Evolutionary conservation across 2,797 vertebrate genomes (phyloP).

Genomic region (Ambastaia sidthimunki): DNA sequence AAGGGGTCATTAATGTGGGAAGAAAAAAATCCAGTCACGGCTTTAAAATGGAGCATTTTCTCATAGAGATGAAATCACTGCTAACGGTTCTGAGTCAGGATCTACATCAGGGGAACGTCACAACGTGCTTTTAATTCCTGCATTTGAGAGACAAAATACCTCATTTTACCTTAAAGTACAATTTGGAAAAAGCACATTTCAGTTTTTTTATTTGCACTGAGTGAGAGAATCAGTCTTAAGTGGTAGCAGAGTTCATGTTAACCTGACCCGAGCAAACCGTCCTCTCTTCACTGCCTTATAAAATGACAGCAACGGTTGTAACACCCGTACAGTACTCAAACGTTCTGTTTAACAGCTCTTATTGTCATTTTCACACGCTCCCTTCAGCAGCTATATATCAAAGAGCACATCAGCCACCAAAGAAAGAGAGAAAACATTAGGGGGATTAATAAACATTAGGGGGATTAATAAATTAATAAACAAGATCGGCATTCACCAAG

Average conservation of each 20-base stretch:
- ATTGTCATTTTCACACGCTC: conserved; percentile 45
- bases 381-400: conserved; percentile 61
- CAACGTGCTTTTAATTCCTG: conserved; percentile 5
- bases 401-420: conserved; percentile 47
- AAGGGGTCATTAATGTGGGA: conserved; percentile 79
- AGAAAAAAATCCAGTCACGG: conserved; percentile 74
- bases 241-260: conserved; percentile 17
- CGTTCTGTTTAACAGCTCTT: conserved; percentile 48
- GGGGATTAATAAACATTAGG: conserved; percentile 61
- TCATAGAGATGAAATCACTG: conserved; percentile 74
- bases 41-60: conserved; percentile 73
- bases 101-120: conserved; percentile 56
- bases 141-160: conserved; percentile 8
- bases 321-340: conserved; percentile 38
- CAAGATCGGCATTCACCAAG: conserved; percentile 55
- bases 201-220: conserved; percentile 28
- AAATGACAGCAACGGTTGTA: conserved; percentile 12
- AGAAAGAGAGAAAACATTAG: conserved; percentile 60
- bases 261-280: conserved; percentile 13
- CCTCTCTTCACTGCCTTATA: conserved; percentile 1
- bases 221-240: conserved; percentile 12
- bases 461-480: too few species aligned
- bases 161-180: not conserved
- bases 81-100: conserved; percentile 75
- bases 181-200: not conserved